Evolutionary conservation across 2,113 vertebrate species (phyloP).

Genomic region (Nothobranchius kuhntae): DNA sequence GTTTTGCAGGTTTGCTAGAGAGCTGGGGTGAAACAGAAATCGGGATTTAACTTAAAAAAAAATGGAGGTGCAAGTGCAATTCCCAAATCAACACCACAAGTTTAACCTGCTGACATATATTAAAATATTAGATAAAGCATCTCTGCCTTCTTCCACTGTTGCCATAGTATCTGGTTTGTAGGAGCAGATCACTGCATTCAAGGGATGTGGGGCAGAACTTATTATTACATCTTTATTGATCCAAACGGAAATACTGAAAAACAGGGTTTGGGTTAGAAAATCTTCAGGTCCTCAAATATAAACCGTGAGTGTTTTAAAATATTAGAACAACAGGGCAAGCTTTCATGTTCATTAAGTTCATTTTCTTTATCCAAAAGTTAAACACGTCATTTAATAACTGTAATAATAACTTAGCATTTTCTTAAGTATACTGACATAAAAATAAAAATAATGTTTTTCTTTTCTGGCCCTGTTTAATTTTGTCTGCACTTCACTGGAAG

Average conservation of each 20-base stretch:
- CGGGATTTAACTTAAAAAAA: too few relatives aligned
- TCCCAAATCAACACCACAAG: too few relatives aligned
- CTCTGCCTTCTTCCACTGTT: too few relatives aligned
- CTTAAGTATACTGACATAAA: too few relatives aligned
- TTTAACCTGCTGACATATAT: too few relatives aligned
- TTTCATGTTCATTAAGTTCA: neutral
- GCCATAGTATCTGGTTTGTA: too few relatives aligned
- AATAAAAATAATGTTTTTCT: neutral
- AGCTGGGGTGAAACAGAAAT: too few relatives aligned
- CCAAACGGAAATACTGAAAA: neutral
- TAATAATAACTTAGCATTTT: too few relatives aligned
- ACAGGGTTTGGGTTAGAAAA: neutral
- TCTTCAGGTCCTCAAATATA: neutral
- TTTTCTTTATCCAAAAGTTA: neutral
- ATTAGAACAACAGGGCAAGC: neutral
- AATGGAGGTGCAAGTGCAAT: too few relatives aligned
- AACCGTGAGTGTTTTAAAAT: neutral
- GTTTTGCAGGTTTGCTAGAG: too few relatives aligned
- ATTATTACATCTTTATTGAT: neutral
- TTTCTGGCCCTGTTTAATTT: neutral
- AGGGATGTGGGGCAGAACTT: neutral
- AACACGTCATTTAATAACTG: neutral
- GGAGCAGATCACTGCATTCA: too few relatives aligned
- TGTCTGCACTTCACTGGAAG: slow-evolving; percentile 2
- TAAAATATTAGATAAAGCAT: too few relatives aligned